phyloP scores from a whole-genome alignment of 2,113 vertebrate genomes.

The Notechis scutatus region DNA sequence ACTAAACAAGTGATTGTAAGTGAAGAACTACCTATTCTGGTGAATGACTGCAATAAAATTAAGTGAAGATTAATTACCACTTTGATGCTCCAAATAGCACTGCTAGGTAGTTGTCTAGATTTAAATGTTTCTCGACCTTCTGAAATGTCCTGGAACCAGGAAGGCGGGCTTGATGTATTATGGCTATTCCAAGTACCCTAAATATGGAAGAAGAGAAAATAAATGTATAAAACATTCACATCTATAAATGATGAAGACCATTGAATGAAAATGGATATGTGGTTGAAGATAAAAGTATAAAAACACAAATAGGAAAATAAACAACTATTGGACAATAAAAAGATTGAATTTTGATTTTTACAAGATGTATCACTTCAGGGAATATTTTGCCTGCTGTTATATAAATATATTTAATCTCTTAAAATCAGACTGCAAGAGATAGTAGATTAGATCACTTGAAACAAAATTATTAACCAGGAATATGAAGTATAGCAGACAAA shows the following conservation, averaged over 20 bases:
- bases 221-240: conserved; percentile 85
- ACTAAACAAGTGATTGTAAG: background rate
- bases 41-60: background rate
- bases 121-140: conserved; percentile 90
- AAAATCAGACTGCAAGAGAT: background rate
- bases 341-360: background rate
- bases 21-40: background rate
- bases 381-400: background rate
- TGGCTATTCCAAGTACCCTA: conserved; percentile 93
- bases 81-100: conserved; percentile 93
- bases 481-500: conserved; percentile 20
- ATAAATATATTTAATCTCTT: background rate
- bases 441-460: background rate
- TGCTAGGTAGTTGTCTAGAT: conserved; percentile 82
- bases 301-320: conserved; percentile 36
- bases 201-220: conserved; percentile 82
- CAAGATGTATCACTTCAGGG: background rate
- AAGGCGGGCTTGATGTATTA: conserved; percentile 89
- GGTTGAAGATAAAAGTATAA: conserved; percentile 21
- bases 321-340: conserved; percentile 30
- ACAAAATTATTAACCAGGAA: background rate
- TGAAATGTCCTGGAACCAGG: conserved; percentile 90
- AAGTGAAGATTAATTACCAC: conserved; percentile 89
- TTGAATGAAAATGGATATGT: conserved; percentile 74
- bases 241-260: conserved; percentile 73